phyloP scores from a whole-genome alignment of 2,797 vertebrate genomes.

The Pristis pectinata region DNA sequence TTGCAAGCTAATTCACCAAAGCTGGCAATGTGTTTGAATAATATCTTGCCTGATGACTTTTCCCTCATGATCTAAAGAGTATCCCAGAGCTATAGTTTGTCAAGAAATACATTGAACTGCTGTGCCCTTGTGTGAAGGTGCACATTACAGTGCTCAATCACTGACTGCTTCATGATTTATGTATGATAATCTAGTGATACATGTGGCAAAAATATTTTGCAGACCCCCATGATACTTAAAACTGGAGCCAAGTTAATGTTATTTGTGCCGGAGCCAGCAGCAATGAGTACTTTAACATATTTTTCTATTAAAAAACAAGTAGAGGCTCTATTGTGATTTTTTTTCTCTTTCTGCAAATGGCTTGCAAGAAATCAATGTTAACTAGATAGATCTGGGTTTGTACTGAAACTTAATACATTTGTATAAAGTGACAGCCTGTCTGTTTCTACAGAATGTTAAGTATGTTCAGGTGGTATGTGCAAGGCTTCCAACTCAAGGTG shows the following conservation, averaged over 20 bases:
- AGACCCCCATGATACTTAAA: slow-evolving; percentile 11
- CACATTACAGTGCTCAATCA: neutral
- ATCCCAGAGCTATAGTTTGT: neutral
- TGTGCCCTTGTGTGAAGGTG: neutral
- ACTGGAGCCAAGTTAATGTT: slow-evolving; percentile 8
- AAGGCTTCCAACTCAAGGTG: neutral
- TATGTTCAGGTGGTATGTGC: neutral
- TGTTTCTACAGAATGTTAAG: neutral
- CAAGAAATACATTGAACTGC: neutral
- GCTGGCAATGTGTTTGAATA: neutral
- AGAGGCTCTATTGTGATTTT: neutral
- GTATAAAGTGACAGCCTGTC: neutral
- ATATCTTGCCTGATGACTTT: neutral
- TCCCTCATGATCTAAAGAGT: neutral
- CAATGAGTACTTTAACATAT: neutral
- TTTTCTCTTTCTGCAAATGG: neutral
- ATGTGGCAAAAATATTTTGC: neutral
- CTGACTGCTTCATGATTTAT: slow-evolving; percentile 2
- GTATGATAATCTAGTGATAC: neutral
- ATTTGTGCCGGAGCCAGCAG: neutral
- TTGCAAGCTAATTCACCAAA: neutral
- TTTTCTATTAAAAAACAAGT: neutral
- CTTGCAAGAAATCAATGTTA: neutral
- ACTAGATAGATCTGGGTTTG: neutral
- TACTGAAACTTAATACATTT: neutral